These are phyloP conservation scores for Leptatherina wallacei DNA, from an alignment of 2,797 vertebrate genomes.

Conservation along the genomic window DNA sequence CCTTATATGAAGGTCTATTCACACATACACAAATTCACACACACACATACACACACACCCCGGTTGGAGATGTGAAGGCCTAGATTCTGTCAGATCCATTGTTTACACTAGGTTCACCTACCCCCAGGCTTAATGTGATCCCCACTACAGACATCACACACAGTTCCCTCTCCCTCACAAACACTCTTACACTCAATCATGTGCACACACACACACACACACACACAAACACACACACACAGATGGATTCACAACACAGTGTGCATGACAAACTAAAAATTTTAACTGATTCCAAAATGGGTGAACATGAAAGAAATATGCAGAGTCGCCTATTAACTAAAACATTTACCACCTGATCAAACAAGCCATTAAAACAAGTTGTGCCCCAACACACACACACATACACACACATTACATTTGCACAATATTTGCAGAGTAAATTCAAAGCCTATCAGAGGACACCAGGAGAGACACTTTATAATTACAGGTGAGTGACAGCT, in stretches of 20 bases:
- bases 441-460: conserved; percentile 58
- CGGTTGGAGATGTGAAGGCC: conserved; percentile 72
- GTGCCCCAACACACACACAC: conserved; percentile 11
- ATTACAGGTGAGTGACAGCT: conserved; percentile 72
- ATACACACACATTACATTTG: conserved; percentile 31
- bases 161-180: conserved; percentile 19
- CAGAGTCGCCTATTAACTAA: conserved; percentile 21
- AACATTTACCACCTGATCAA: conserved; percentile 54
- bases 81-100: conserved; percentile 83
- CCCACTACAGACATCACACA: conserved; percentile 72
- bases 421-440: conserved; percentile 64
- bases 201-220: conserved; percentile 16
- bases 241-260: conserved; percentile 25
- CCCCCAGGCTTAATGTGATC: conserved; percentile 84
- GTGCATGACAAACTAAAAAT: conserved; percentile 19
- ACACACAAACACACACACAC: conserved; percentile 21
- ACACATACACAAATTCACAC: conserved; percentile 25
- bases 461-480: conserved; percentile 57
- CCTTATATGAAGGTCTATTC: conserved; percentile 51
- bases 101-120: conserved; percentile 84
- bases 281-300: conserved; percentile 30
- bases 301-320: conserved; percentile 13
- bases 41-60: conserved; percentile 24
- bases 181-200: conserved; percentile 11
- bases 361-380: conserved; percentile 39